Base-by-base conservation (phyloP, 1,140 invertebrate species). In the Holotrichia oblita region DNA sequence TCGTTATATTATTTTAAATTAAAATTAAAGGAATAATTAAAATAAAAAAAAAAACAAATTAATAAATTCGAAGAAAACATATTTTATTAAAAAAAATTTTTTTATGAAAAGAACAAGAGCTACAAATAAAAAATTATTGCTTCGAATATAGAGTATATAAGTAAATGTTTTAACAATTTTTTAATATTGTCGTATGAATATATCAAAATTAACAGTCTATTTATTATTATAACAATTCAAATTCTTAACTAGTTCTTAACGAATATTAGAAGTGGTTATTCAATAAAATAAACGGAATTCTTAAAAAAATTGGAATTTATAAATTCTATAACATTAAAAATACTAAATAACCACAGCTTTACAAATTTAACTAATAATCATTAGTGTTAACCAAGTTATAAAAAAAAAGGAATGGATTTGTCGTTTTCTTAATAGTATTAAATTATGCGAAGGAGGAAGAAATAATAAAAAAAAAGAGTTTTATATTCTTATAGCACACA, bases 31-130 rank as follows among this genome's bases (percentile, higher is more conserved):
- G 2, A 44, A 44, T 3, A 9, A 9, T 44, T 12, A 44, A 12
- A 44, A 44, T 44, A 9, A 44, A 44, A 44, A 12, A 44, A 44
- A 44, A 44, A 44, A n/a, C 14, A n/a, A 6, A 55, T n/a, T 55
- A 55, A 55, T 14, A 17, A 17, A n/a, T n/a, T 14, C 14, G 14
- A 17, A 55, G 14, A n/a, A 44, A 44, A 44, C n/a, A 44, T 17
- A 55, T n/a, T 55, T 55, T 55, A 55, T 55, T 55, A n/a, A 55
- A 55, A 55, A 55, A 55, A 44, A 44, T n/a, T n/a, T n/a, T n/a
- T n/a, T n/a, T n/a, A n/a, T n/a, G 8, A 17, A 55, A 34, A n/a
- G 6, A 17, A 55, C 17, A 55, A 55, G 17, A n/a, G 42, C 0
- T 9, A 44, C 8, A 9, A 55, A 55, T 34, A 55, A 44, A n/a